phyloP scores from a whole-genome alignment of 2,888 invertebrate species.

The Cerceris rybyensis region DNA sequence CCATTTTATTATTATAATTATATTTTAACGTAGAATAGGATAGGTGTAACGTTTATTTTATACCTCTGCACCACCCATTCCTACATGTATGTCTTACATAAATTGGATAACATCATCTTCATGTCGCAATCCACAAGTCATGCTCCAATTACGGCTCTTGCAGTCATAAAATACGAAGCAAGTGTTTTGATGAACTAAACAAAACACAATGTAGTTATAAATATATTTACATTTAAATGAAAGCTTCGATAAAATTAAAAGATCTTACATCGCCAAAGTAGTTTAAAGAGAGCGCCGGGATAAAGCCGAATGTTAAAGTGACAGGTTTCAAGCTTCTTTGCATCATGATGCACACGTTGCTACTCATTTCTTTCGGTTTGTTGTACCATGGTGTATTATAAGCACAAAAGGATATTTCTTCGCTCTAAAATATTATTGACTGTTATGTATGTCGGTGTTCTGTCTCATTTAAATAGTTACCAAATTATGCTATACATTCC shows the following conservation, averaged over 20 bases:
- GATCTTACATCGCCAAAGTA: constrained; percentile 54
- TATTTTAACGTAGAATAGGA: no score
- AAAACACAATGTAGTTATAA: background rate
- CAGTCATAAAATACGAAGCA: constrained; percentile 30
- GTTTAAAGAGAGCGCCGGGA: constrained; percentile 51
- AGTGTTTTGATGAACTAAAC: constrained; percentile 31
- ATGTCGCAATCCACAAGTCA: background rate
- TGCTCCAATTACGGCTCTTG: constrained; percentile 1
- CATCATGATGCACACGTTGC: constrained; percentile 12
- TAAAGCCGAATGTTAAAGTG: constrained; percentile 17
- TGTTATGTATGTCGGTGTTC: background rate
- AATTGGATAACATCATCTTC: background rate
- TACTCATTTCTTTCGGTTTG: background rate
- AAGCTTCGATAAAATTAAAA: background rate
- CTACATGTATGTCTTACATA: no score
- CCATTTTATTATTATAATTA: no score
- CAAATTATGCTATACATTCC: background rate
- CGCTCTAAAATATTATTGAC: constrained; percentile 9
- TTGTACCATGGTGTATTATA: constrained; percentile 9
- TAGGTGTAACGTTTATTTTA: no score
- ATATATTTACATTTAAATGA: background rate
- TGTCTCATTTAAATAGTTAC: background rate
- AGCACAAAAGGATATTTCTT: background rate
- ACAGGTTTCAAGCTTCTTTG: constrained; percentile 33
- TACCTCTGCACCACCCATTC: no score